These are phyloP conservation scores for Drosophila tristis DNA, from an alignment of 1,140 invertebrate species.

Conservation along the genomic window DNA sequence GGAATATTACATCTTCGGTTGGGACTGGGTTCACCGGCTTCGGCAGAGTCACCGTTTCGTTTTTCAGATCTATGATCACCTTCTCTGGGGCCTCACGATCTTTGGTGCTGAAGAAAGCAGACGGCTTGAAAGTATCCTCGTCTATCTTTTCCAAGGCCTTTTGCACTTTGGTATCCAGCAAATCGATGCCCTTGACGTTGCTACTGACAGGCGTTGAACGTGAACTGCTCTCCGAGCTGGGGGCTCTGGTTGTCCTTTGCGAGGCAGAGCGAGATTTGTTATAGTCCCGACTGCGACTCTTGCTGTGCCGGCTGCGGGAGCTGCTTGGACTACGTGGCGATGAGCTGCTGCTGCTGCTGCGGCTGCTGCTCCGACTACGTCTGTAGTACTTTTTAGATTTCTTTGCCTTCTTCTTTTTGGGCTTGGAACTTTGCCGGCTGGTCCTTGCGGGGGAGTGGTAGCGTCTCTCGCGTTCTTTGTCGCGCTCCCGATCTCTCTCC, in stretches of 20 bases:
- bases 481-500: constrained; percentile 50
- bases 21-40: constrained; percentile 29
- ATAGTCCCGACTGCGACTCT: constrained; percentile 53
- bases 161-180: constrained; percentile 67
- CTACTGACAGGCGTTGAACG: constrained; percentile 17
- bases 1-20: constrained; percentile 69
- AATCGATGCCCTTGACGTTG: constrained; percentile 59
- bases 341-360: constrained; percentile 60
- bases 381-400: constrained; percentile 75
- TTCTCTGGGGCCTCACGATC: constrained; percentile 65
- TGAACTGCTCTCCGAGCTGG: constrained; percentile 65
- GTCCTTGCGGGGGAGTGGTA: constrained; percentile 58
- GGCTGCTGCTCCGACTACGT: constrained; percentile 70
- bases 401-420: constrained; percentile 75
- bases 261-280: constrained; percentile 64
- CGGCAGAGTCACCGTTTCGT: constrained; percentile 65
- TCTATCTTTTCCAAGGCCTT: constrained; percentile 76
- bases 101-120: constrained; percentile 64
- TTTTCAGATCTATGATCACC: constrained; percentile 75
- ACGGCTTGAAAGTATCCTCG: constrained; percentile 70
- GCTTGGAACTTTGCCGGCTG: constrained; percentile 61
- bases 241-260: constrained; percentile 53
- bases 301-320: constrained; percentile 68
- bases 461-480: constrained; percentile 56
- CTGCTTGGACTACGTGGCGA: constrained; percentile 61